These are phyloP conservation scores for Teleogryllus oceanicus DNA, from an alignment of 2,888 invertebrate genomes.

Conservation along the genomic window DNA sequence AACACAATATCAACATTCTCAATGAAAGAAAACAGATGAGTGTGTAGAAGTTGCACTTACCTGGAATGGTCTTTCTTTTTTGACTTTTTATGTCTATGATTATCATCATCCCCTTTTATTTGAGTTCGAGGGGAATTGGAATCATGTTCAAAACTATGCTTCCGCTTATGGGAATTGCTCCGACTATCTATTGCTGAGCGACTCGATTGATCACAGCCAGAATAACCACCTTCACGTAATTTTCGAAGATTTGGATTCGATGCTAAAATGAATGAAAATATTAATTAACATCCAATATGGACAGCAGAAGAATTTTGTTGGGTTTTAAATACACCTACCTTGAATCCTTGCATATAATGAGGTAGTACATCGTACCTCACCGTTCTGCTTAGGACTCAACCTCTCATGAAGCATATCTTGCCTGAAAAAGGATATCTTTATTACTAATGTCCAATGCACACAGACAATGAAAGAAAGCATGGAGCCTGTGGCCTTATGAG, in stretches of 20 bases:
- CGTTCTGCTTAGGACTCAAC: constrained; percentile 28
- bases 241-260: constrained; percentile 22
- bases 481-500: too few species aligned
- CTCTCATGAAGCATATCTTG: constrained; percentile 28
- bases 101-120: constrained; percentile 24
- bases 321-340: neutral
- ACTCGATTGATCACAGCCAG: constrained; percentile 22
- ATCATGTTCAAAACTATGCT: neutral
- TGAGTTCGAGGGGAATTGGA: neutral
- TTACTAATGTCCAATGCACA: too few species aligned
- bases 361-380: constrained; percentile 19
- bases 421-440: neutral
- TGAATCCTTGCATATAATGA: constrained; percentile 31
- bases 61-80: constrained; percentile 29
- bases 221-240: neutral
- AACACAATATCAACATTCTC: too few species aligned
- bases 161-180: neutral
- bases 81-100: constrained; percentile 20
- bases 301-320: neutral
- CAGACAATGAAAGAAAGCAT: too few species aligned
- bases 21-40: too few species aligned
- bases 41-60: constrained; percentile 3
- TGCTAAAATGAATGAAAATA: neutral
- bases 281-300: neutral
- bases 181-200: neutral